These are phyloP conservation scores for Diadegma fenestrale DNA, from an alignment of 2,888 invertebrate species.

Conservation along the genomic window DNA sequence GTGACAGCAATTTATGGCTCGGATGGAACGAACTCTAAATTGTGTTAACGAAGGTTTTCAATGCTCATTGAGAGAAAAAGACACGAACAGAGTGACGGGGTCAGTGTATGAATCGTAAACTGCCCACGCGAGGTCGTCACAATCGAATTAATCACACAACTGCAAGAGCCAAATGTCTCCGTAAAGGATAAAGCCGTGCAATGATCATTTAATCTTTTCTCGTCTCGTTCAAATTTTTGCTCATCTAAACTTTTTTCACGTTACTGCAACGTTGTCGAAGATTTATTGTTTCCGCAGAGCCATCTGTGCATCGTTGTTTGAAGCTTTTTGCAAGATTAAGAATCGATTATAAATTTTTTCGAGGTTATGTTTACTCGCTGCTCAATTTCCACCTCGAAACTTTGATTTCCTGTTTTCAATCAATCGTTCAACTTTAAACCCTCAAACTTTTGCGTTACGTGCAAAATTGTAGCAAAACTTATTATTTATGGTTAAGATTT, in stretches of 20 bases:
- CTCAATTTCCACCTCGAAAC: background rate
- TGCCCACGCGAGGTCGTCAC: slow-evolving; percentile 63
- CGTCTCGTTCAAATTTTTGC: slow-evolving; percentile 1
- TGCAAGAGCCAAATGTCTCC: slow-evolving; percentile 29
- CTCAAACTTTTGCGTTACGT: background rate
- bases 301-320: background rate
- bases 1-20: slow-evolving; percentile 11
- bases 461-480: background rate
- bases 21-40: slow-evolving; percentile 16
- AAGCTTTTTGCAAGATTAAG: background rate
- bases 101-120: slow-evolving; percentile 60
- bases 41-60: slow-evolving; percentile 55
- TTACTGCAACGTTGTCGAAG: background rate
- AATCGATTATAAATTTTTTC: slow-evolving; percentile 9
- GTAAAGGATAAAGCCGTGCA: background rate
- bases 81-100: slow-evolving; percentile 34
- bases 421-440: background rate
- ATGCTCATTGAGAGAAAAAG: slow-evolving; percentile 57
- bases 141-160: slow-evolving; percentile 64
- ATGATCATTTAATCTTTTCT: slow-evolving; percentile 23
- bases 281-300: background rate
- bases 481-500: background rate
- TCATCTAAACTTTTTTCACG: background rate
- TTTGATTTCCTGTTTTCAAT: background rate
- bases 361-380: slow-evolving; percentile 3